Conservation (phyloP, 2,888 invertebrate species). For the Agrilus cyanescens region DNA sequence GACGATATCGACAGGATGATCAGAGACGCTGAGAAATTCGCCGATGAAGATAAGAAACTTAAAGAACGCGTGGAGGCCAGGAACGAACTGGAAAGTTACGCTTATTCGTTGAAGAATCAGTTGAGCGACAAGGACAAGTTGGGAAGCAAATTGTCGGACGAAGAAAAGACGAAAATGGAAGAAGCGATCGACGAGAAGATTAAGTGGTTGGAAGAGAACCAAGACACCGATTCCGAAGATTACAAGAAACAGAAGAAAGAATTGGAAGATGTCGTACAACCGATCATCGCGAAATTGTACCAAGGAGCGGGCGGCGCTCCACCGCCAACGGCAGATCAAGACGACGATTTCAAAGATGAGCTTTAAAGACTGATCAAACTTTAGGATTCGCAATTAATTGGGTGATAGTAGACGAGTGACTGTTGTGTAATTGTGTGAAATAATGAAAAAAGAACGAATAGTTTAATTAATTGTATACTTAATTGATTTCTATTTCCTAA, state of each 20-base stretch:
- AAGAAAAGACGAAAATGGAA: constrained; percentile 91
- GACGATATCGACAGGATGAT: constrained; percentile 99
- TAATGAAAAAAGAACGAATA: neutral
- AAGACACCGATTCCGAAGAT: constrained; percentile 83
- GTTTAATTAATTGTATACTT: constrained; percentile 1
- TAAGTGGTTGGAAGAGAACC: constrained; percentile 95
- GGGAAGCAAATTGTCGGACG: constrained; percentile 77
- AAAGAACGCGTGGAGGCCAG: constrained; percentile 93
- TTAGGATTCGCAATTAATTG: constrained; percentile 6
- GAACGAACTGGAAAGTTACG: constrained; percentile 94
- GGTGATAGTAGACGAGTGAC: constrained; percentile 8
- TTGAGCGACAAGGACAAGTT: constrained; percentile 93
- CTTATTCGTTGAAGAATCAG: constrained; percentile 96
- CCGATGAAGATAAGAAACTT: constrained; percentile 95
- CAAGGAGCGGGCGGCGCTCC: constrained; percentile 72
- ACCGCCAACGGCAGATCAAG: constrained; percentile 54
- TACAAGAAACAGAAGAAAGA: constrained; percentile 93
- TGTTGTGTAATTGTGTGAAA: constrained; percentile 7
- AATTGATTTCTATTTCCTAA: constrained; percentile 1
- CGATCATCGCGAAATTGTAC: constrained; percentile 94
- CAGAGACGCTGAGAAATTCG: constrained; percentile 97
- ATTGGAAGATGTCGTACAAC: constrained; percentile 89
- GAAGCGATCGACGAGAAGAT: constrained; percentile 93
- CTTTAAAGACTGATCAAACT: constrained; percentile 44
- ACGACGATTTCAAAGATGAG: constrained; percentile 73